These are phyloP conservation scores for Camponotus pennsylvanicus DNA, from an alignment of 1,140 invertebrate species.

Conservation along the genomic window DNA sequence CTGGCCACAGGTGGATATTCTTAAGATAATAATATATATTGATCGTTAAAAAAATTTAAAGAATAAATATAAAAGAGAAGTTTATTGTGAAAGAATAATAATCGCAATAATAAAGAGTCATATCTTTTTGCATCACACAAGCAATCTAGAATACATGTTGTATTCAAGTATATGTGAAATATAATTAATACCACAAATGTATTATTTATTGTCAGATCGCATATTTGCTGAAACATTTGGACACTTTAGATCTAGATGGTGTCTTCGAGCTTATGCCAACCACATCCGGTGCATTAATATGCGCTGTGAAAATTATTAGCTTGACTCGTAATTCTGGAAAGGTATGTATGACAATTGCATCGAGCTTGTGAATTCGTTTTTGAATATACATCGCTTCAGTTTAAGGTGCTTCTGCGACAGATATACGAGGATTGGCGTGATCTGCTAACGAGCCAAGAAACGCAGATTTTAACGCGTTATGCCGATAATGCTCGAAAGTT, in stretches of 20 bases:
- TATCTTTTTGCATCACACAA: background rate
- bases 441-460: slow-evolving; percentile 3
- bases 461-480: slow-evolving; percentile 17
- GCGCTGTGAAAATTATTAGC: background rate
- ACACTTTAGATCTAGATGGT: background rate
- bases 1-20: slow-evolving; percentile 18
- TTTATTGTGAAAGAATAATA: background rate
- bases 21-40: slow-evolving; percentile 5
- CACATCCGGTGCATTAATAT: background rate
- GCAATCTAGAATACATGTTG: background rate
- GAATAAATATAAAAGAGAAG: background rate
- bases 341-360: background rate
- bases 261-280: slow-evolving; percentile 22
- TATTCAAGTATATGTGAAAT: background rate
- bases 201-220: slow-evolving; percentile 18
- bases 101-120: background rate
- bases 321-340: background rate
- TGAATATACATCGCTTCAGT: slow-evolving; percentile 2
- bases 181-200: slow-evolving; percentile 1
- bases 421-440: slow-evolving; percentile 17
- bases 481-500: slow-evolving; percentile 16
- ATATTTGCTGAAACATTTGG: background rate
- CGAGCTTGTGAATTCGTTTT: background rate
- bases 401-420: slow-evolving; percentile 22
- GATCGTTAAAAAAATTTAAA: background rate